phyloP scores from a whole-genome alignment of 2,888 invertebrate genomes.

The Aporophyla nigra region DNA sequence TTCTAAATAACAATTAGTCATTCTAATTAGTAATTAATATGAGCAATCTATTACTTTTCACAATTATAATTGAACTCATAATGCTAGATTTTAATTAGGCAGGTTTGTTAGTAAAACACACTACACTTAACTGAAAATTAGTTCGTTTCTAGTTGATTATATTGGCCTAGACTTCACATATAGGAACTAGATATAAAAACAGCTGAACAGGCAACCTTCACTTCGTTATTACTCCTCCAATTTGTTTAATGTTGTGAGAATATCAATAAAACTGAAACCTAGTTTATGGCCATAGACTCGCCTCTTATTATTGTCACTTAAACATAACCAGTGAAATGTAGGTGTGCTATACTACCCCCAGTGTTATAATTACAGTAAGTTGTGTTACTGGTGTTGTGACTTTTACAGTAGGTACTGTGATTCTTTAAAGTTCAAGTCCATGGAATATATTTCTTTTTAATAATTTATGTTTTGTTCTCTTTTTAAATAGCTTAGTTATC shows the following conservation, averaged over 20 bases:
- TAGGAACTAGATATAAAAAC: not conserved
- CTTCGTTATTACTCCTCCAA: not conserved
- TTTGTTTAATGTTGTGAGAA: not conserved
- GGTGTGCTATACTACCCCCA: not conserved
- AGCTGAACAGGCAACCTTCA: slow-evolving; percentile 17
- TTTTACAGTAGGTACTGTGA: too few relatives aligned
- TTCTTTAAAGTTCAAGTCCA: too few relatives aligned
- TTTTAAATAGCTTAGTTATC: too few relatives aligned
- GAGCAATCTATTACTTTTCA: slow-evolving; percentile 4
- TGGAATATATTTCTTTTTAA: too few relatives aligned
- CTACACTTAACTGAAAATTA: slow-evolving; percentile 12
- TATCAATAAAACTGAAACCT: not conserved
- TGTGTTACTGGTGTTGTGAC: too few relatives aligned
- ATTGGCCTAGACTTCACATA: slow-evolving; percentile 13
- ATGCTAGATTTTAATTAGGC: slow-evolving; percentile 3
- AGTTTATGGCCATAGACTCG: not conserved
- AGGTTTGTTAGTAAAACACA: not conserved
- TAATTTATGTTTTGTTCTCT: too few relatives aligned
- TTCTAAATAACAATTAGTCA: slow-evolving; percentile 4
- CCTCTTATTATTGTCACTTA: not conserved
- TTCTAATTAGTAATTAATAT: slow-evolving; percentile 2
- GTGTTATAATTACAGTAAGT: not conserved
- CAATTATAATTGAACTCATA: slow-evolving; percentile 11
- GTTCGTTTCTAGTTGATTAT: slow-evolving; percentile 35
- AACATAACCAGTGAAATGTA: not conserved